Conservation (phyloP, 2,797 vertebrate genomes). For the Parauchenoglanis ngamensis region DNA sequence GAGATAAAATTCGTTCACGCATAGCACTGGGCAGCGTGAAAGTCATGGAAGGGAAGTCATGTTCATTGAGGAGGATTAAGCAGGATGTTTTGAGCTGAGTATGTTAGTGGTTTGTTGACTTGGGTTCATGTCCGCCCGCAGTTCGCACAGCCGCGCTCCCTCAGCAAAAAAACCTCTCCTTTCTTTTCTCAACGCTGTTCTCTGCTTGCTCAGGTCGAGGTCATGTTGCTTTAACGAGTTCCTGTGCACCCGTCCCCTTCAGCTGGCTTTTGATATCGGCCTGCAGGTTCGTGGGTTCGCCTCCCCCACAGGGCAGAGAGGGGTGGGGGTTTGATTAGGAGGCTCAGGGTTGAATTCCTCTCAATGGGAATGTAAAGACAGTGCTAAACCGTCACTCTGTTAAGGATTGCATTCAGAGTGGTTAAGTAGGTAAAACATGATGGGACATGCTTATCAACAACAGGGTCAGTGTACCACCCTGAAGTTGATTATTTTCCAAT, state of each 20-base stretch:
- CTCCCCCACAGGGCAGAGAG: constrained; percentile 13
- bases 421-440: not conserved
- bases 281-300: constrained; percentile 15
- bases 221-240: constrained; percentile 48
- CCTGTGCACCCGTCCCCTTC: constrained; percentile 41
- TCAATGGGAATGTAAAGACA: constrained; percentile 6
- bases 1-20: not conserved
- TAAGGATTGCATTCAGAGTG: not conserved
- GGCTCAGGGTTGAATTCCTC: constrained; percentile 26
- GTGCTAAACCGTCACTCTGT: not conserved
- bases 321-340: constrained; percentile 20
- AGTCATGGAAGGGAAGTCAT: not conserved
- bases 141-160: not conserved
- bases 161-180: constrained; percentile 16
- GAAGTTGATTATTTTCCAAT: no score
- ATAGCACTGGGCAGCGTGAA: not conserved
- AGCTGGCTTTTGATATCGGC: constrained; percentile 51
- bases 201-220: constrained; percentile 26
- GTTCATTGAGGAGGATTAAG: constrained; percentile 6
- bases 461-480: not conserved
- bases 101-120: not conserved
- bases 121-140: not conserved
- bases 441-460: not conserved
- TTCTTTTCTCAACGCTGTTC: constrained; percentile 19
- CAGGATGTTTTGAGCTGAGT: not conserved